phyloP scores from a whole-genome alignment of 2,113 vertebrate genomes.

The Ctenomys sociabilis region DNA sequence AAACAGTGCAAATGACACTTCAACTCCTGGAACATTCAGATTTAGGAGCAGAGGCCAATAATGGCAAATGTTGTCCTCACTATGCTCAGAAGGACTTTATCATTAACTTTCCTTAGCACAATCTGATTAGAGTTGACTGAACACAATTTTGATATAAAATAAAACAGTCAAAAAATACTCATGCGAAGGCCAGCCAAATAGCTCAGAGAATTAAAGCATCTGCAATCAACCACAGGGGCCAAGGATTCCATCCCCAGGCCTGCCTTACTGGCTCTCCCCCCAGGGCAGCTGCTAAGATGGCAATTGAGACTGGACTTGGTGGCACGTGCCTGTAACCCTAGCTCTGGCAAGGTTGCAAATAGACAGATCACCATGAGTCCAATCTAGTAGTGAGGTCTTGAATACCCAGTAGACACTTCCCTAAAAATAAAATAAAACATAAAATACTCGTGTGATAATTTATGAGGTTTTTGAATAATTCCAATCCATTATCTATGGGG shows the following conservation, averaged over 20 bases:
- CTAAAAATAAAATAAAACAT: constrained; percentile 18
- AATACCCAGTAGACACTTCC: too few species aligned
- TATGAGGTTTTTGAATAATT: not conserved
- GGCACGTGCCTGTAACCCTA: too few species aligned
- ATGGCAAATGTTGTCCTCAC: not conserved
- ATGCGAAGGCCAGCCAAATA: too few species aligned
- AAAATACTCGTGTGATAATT: not conserved
- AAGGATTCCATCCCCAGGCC: too few species aligned
- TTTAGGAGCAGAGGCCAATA: not conserved
- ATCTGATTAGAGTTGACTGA: constrained; percentile 27
- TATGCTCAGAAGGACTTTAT: not conserved
- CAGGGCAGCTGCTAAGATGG: too few species aligned
- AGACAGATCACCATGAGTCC: too few species aligned
- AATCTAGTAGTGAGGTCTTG: too few species aligned
- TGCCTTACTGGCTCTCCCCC: too few species aligned
- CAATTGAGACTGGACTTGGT: too few species aligned
- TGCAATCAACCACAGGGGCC: too few species aligned
- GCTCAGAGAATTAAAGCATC: too few species aligned
- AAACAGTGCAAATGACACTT: not conserved
- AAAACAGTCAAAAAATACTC: constrained; percentile 3
- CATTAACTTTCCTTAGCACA: not conserved
- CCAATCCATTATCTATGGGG: not conserved
- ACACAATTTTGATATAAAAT: constrained; percentile 36
- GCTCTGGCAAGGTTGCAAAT: too few species aligned
- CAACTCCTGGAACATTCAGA: not conserved